A percentile compares a stretch with the other conserved stretches of the same genome.
Conservation (phyloP, 2,113 vertebrate species). For the Oncorhynchus tshawytscha region DNA sequence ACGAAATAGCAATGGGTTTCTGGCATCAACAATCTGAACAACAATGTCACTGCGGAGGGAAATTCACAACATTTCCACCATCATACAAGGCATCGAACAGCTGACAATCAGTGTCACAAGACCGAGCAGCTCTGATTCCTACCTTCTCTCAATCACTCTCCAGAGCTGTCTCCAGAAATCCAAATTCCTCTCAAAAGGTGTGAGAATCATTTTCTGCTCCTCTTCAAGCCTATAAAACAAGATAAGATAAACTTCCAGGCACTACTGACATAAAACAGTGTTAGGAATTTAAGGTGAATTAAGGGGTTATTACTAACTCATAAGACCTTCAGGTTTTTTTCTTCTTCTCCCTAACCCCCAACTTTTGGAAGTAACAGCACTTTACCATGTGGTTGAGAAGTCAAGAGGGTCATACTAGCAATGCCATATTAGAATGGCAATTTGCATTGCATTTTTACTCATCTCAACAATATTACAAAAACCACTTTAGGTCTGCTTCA, state of each 20-base stretch:
- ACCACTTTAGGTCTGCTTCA: too few relatives aligned
- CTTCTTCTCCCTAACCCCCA: too few relatives aligned
- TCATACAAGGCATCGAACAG: background rate
- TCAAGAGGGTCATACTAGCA: too few relatives aligned
- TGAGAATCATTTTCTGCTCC: constrained; percentile 89
- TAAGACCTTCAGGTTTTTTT: too few relatives aligned
- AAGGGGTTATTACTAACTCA: too few relatives aligned
- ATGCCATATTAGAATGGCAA: too few relatives aligned
- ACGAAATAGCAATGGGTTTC: constrained; percentile 92
- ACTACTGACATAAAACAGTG: background rate
- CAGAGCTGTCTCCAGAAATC: constrained; percentile 98
- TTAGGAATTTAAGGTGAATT: too few relatives aligned
- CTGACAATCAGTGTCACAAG: background rate
- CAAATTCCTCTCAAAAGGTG: constrained; percentile 95
- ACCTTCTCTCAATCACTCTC: constrained; percentile 98
- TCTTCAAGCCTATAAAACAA: constrained; percentile 83
- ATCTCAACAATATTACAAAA: too few relatives aligned
- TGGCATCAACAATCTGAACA: constrained; percentile 94
- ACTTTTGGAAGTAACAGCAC: too few relatives aligned
- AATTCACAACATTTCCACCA: background rate
- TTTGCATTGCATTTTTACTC: too few relatives aligned
- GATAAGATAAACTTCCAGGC: background rate
- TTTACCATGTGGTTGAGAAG: too few relatives aligned
- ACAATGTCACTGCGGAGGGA: constrained; percentile 83
- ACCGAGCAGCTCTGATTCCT: background rate